Base-by-base conservation (phyloP, 2,888 invertebrate species). In the Aleiodes testaceus region DNA sequence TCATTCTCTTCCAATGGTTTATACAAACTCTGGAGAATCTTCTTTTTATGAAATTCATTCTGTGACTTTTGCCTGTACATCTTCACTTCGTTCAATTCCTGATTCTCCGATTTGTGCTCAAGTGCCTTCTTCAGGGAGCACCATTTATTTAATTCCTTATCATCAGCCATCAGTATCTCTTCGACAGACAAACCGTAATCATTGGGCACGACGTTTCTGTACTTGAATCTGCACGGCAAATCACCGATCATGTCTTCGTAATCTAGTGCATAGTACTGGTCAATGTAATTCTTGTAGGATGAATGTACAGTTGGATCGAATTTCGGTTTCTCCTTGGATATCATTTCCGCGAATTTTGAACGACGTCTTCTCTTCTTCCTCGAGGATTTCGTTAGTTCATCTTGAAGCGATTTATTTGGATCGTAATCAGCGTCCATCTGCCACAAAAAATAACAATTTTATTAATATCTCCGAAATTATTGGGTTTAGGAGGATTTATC, bases 171-270 rank as follows among this genome's bases (percentile, higher is more conserved):
- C 70, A 99, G 89, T 81, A 99, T 97, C 96, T 99, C 99, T 81
- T 97, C 97, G 55, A 94, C 89, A 4, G 92, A 92, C 22, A 99
- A 89, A 0, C 99, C 99, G 88, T 94, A 99, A 88, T 94, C 93
- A 86, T 98, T 98, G 0, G 97, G 93, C 49, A 93, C 90, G 0
- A 95, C 97, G 85, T 95, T 91, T 30, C 97, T 90, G 84, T 99
- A 99, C 83, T 96, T 97, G 88, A 98, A 99, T 78, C 95, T 90
- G 73, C 97, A 97, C 0, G 97, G 97, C 78, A 94, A 87, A 83
- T 98, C 97, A 0, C 93, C 98, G 63, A 99, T 93, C 65, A 98
- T 92, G 87, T 99, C 99, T 84, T 99, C 99, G 86, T 95, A 99
- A 87, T 98, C 97, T 84, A 98, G 89, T 81, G 94, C 92, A 84